Conservation (phyloP, 2,113 vertebrate genomes). For the Pseudorectes ferrugineus region DNA sequence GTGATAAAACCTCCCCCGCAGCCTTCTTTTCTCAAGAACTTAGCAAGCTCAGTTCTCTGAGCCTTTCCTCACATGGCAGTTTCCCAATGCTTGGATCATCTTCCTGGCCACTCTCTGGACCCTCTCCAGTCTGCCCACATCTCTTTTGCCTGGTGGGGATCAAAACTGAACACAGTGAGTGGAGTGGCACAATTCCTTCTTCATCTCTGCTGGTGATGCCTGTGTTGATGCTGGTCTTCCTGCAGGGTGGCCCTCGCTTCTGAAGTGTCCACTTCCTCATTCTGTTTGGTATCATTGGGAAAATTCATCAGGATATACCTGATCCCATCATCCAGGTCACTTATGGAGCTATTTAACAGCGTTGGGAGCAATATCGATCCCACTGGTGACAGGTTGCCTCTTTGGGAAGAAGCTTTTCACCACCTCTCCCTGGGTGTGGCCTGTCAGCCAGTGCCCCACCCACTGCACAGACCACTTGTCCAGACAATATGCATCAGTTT, state of each 20-base stretch:
- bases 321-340: background rate
- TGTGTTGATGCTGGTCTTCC: background rate
- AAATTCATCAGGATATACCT: background rate
- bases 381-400: background rate
- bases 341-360: background rate
- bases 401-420: background rate
- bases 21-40: background rate
- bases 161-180: background rate
- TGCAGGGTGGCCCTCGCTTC: background rate
- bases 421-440: background rate
- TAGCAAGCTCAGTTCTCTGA: background rate
- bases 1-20: background rate
- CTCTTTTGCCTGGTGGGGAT: background rate
- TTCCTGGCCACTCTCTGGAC: background rate
- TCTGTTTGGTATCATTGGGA: background rate
- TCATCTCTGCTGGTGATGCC: background rate
- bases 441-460: background rate
- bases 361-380: accelerated
- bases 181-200: background rate
- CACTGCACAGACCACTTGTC: background rate
- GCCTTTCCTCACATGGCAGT: background rate
- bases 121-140: background rate
- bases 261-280: background rate
- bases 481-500: background rate
- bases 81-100: background rate